A percentile compares a stretch with the other conserved stretches of the same genome.
Conservation (phyloP, 1,140 invertebrate genomes). For the Rhagoletis pomonella region DNA sequence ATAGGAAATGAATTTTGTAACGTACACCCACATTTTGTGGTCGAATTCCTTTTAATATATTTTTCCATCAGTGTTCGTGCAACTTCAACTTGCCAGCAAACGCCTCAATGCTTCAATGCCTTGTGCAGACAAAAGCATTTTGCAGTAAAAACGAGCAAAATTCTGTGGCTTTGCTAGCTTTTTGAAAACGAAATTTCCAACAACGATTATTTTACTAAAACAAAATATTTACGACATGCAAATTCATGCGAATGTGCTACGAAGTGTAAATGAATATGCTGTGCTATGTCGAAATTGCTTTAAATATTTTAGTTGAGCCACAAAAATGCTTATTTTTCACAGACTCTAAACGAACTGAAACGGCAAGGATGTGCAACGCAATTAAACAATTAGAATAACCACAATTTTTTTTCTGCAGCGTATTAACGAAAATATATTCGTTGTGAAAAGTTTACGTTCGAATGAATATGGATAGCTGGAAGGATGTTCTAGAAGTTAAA, state of each 20-base stretch:
- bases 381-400: slow-evolving; percentile 32
- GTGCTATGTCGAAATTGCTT: slow-evolving; percentile 31
- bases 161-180: background rate
- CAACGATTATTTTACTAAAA: slow-evolving; percentile 8
- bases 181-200: background rate
- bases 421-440: background rate
- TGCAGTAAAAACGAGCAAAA: background rate
- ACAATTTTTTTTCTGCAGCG: background rate
- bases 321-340: slow-evolving; percentile 45
- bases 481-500: background rate
- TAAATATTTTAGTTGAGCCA: slow-evolving; percentile 41
- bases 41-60: background rate
- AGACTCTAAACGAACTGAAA: background rate
- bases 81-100: background rate
- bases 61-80: background rate
- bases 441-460: background rate
- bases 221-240: background rate
- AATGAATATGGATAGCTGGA: background rate
- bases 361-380: slow-evolving; percentile 4
- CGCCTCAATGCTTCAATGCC: slow-evolving; percentile 6
- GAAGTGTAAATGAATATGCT: slow-evolving; percentile 13
- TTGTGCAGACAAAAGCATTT: background rate
- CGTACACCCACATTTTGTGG: slow-evolving; percentile 12
- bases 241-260: background rate
- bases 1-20: slow-evolving; percentile 16